phyloP scores from a whole-genome alignment of 2,888 invertebrate genomes.

The Cerastis leucographa region DNA sequence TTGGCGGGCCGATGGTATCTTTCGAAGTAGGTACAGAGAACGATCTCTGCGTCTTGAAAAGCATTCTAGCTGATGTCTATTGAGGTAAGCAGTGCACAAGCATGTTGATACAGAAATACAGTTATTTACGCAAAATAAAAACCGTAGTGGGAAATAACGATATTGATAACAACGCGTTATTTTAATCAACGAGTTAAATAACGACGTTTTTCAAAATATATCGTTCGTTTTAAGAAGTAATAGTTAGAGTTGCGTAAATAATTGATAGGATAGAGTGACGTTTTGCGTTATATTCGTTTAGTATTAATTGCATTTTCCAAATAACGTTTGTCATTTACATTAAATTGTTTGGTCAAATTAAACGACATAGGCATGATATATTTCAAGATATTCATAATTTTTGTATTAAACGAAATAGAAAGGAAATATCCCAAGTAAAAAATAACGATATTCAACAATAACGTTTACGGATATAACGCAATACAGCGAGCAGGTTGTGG shows the following conservation, averaged over 20 bases:
- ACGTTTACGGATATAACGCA: constrained; percentile 70
- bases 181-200: background rate
- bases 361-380: background rate
- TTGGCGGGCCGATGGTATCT: constrained; percentile 91
- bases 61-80: constrained; percentile 92
- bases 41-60: constrained; percentile 97
- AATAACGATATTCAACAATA: background rate
- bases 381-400: background rate
- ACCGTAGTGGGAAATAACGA: background rate
- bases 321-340: background rate
- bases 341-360: background rate
- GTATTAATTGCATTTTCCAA: background rate
- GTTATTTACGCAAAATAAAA: constrained; percentile 62
- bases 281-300: constrained; percentile 60
- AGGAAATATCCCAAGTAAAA: background rate
- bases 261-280: constrained; percentile 34
- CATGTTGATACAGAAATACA: constrained; percentile 60
- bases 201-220: background rate
- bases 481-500: constrained; percentile 69
- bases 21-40: constrained; percentile 98
- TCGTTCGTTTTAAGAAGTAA: background rate
- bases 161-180: background rate
- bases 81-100: constrained; percentile 77
- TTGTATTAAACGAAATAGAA: background rate
- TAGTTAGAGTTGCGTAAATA: constrained; percentile 46